Evolutionary conservation across 2,888 invertebrate genomes (phyloP), one percentile per base, ranked within the genome.

Genomic region (Agrypnus murinus): DNA sequence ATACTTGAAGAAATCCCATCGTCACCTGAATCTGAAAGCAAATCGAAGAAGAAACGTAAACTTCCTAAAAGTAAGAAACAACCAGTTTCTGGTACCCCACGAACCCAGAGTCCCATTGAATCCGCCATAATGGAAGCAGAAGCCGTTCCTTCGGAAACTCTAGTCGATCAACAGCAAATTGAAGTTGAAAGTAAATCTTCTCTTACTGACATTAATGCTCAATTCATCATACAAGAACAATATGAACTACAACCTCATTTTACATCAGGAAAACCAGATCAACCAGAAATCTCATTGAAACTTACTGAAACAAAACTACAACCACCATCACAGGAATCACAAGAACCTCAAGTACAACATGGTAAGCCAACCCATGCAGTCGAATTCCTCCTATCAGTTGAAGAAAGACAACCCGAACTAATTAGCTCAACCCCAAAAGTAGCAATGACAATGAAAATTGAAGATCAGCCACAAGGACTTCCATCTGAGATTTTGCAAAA

Each of bases 371-470:
- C 85, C 17, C 79, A 81, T 73, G 77, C 75, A 50, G 82, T 85
- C 40, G 83, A 85, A 74, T 83, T 85, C 69, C 78, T 79, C 58
- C 72, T 85, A 19, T 81, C 84, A 15, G 72, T 86, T 38, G 86
- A 87, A 69, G 84, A 87, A 68, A 87, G 86, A 77, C 82, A 87
- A 67, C 85, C 86, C 10, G 79, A 80, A 46, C 68, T 75, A 65
- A 76, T 86, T 0, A 83, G 82, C 64, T 82, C 87, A 78, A 81
- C 75, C 17, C 83, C 85, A 10, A 82, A 82, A 77, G 79, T 84
- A 9, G 76, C 81, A 2, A 70, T 84, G 15, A 68, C 81, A 5
- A 79, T 83, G 74, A 81, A 80, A 77, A 73, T 81, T 55, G 83
- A 83, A 71, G 73, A 77, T 36, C 45, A 73, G 53, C 64, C 74